Evolutionary conservation across 2,797 vertebrate species (phyloP).

Genomic region (Lagocephalus sceleratus): DNA sequence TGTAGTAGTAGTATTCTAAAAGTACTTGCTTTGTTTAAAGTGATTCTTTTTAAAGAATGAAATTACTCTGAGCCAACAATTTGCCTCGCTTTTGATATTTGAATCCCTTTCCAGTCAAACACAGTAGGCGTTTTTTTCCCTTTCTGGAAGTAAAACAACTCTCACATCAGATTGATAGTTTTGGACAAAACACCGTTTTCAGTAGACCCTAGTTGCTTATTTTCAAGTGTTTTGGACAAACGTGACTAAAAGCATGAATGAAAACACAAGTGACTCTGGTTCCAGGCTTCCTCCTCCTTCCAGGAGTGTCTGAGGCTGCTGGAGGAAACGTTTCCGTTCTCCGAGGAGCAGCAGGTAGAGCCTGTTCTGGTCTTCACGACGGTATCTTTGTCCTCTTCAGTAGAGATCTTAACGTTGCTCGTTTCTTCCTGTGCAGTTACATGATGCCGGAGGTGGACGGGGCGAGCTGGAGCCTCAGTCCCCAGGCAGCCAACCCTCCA

Average conservation of each 20-base stretch:
- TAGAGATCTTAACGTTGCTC: background rate
- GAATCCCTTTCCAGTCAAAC: too few relatives aligned
- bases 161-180: too few relatives aligned
- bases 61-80: too few relatives aligned
- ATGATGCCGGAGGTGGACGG: slow-evolving; percentile 67
- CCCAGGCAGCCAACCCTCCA: slow-evolving; percentile 57
- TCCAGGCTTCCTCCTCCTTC: slow-evolving; percentile 80
- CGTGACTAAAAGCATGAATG: background rate
- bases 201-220: too few relatives aligned
- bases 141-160: too few relatives aligned
- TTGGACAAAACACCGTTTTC: too few relatives aligned
- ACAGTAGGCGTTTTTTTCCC: too few relatives aligned
- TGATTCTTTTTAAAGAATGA: too few relatives aligned
- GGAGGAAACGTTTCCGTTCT: slow-evolving; percentile 80
- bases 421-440: slow-evolving; percentile 66
- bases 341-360: slow-evolving; percentile 79
- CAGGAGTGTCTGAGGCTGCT: slow-evolving; percentile 86
- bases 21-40: too few relatives aligned
- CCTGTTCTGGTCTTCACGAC: background rate
- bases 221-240: too few relatives aligned
- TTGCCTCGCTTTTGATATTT: too few relatives aligned
- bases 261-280: slow-evolving; percentile 33
- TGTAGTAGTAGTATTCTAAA: too few relatives aligned
- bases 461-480: slow-evolving; percentile 57
- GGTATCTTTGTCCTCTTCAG: background rate